phyloP scores from a whole-genome alignment of 2,888 invertebrate species.

The Neoscelio sp. region DNA sequence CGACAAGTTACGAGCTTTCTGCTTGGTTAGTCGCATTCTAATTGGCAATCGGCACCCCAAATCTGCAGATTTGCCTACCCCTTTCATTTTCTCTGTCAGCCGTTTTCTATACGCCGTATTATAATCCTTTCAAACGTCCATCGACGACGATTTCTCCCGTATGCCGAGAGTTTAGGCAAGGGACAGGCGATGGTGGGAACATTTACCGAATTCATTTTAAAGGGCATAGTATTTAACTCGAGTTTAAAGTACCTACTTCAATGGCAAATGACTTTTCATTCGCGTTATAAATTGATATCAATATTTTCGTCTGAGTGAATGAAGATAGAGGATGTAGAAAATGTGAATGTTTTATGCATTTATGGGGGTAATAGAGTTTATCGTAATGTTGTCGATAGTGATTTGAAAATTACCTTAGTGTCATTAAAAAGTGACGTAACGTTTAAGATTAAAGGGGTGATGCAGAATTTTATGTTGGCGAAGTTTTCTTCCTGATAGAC shows the following conservation, averaged over 20 bases:
- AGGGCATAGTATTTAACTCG: conserved; percentile 45
- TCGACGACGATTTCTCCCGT: conserved; percentile 58
- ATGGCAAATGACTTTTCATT: conserved; percentile 28
- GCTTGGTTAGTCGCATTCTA: conserved; percentile 69
- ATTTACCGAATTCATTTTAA: conserved; percentile 47
- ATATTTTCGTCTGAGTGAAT: conserved; percentile 30
- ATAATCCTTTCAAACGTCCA: conserved; percentile 74
- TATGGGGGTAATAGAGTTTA: too few relatives aligned
- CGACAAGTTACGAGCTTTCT: conserved; percentile 62
- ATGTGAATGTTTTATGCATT: conserved; percentile 24
- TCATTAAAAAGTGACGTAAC: too few relatives aligned
- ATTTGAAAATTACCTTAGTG: too few relatives aligned
- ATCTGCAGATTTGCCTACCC: conserved; percentile 57
- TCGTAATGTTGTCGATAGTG: too few relatives aligned
- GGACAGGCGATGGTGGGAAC: conserved; percentile 50
- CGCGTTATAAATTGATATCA: conserved; percentile 41
- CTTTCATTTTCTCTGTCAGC: conserved; percentile 56
- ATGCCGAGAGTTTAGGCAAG: conserved; percentile 28
- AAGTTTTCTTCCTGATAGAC: too few relatives aligned
- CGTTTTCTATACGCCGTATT: conserved; percentile 68
- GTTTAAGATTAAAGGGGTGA: too few relatives aligned
- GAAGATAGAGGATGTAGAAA: conserved; percentile 6
- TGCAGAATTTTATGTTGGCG: too few relatives aligned
- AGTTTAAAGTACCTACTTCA: conserved; percentile 44
- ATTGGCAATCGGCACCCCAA: conserved; percentile 68